Evolutionary conservation across 2,888 invertebrate genomes (phyloP), one percentile per base, ranked within the genome.

Genomic region (Ditula angustiorana): DNA sequence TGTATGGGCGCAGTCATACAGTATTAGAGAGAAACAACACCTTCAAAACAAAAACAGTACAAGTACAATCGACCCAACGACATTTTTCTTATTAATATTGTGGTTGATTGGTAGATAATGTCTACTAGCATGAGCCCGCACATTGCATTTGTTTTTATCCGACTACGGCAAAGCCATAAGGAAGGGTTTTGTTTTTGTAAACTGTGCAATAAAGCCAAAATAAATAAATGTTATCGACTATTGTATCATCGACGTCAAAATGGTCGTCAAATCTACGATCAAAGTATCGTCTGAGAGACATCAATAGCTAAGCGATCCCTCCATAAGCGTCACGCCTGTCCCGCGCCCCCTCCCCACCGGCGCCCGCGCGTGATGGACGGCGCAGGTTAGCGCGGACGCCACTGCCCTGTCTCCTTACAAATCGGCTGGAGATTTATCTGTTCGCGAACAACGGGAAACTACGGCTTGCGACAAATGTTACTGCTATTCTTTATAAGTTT

Each of bases 341-440:
- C 7, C 10, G 33, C 16, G 26, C 21, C 28, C 24, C 10, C 23
- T 19, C 26, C n/a, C 0, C 26, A 47, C 35, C 7, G 13, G 33
- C 16, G 26, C 21, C 28, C 41, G 19, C 59, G 10, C 5, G 49
- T 59, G 37, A 59, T 60, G 13, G 50, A 60, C 59, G 59, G 11
- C 13, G 10, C 60, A 60, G 60, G 50, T 52, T 60, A 30, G 23
- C 59, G 41, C 41, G 28, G 13, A 21, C 60, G 60, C 59, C 58
- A 23, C 35, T 21, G 50, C 58, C 23, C 35, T 21, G 50, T 50
- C 50, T 37, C 21, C 41, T 60, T 37, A 44, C 60, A 52, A 52
- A 60, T 60, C 52, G 60, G 23, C 26, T 52, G 11, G 30, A 60
- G 60, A 60, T 60, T 60, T 60, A 52, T 60, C 30, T 52, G 26